A percentile compares a stretch with the other conserved stretches of the same genome.
Conservation (phyloP, 2,888 invertebrate genomes). For the Idaea dimidiata region DNA sequence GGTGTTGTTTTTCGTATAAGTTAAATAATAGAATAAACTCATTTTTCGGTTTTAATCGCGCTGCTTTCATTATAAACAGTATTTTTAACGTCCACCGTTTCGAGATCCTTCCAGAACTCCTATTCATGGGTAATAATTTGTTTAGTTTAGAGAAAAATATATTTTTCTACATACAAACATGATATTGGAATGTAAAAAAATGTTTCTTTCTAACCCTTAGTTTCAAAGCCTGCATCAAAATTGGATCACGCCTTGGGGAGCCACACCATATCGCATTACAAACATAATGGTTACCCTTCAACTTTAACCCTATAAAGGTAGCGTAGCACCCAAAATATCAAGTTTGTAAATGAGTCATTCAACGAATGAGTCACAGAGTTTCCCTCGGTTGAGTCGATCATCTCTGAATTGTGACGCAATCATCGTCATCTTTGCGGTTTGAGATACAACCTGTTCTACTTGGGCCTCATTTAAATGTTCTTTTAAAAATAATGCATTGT, state of each 20-base stretch:
- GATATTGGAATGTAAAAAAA: too few relatives aligned
- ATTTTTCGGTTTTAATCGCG: too few relatives aligned
- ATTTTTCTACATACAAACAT: too few relatives aligned
- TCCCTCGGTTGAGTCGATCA: constrained; percentile 35
- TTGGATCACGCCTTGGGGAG: background rate
- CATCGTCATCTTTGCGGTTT: constrained; percentile 37
- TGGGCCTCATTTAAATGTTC: background rate
- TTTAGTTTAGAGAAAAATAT: too few relatives aligned
- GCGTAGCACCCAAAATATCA: constrained; percentile 21
- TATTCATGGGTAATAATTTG: too few relatives aligned
- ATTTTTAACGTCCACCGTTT: too few relatives aligned
- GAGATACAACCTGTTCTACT: constrained; percentile 9
- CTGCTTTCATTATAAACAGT: too few relatives aligned
- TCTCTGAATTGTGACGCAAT: constrained; percentile 41
- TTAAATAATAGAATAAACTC: too few relatives aligned
- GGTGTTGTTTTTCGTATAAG: too few relatives aligned
- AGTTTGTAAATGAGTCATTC: constrained; percentile 39
- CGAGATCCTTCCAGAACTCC: too few relatives aligned
- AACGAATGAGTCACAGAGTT: constrained; percentile 43
- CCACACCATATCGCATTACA: constrained; percentile 13
- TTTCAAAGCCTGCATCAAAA: background rate
- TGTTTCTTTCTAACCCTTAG: background rate
- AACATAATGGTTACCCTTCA: constrained; percentile 11
- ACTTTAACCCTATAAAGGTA: constrained; percentile 1
- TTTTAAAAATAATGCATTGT: background rate